Conservation (phyloP, 1,140 invertebrate genomes). For the Helicorthomorpha holstii region DNA sequence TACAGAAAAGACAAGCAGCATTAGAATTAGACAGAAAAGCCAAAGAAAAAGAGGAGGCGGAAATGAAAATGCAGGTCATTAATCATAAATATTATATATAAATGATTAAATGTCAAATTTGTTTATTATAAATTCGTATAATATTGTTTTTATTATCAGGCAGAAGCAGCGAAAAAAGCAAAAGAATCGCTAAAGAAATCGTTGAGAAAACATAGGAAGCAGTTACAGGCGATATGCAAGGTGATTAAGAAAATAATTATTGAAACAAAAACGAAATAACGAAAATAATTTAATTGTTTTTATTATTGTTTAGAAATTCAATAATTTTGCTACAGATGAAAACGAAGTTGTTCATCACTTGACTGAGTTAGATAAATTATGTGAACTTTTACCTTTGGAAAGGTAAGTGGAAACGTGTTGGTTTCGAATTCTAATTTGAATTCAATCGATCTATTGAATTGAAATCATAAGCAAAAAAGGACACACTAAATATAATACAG, state of each 20-base stretch:
- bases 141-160: constrained; percentile 26
- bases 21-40: constrained; percentile 33
- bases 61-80: constrained; percentile 50
- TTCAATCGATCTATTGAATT: no score
- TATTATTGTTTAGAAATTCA: constrained; percentile 34
- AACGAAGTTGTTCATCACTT: constrained; percentile 62
- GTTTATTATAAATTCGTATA: constrained; percentile 2
- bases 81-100: constrained; percentile 3
- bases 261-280: background rate
- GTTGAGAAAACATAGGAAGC: constrained; percentile 71
- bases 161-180: constrained; percentile 68
- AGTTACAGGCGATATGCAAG: constrained; percentile 64
- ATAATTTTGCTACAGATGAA: constrained; percentile 61
- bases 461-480: no score
- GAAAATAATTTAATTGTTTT: background rate
- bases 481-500: no score
- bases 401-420: constrained; percentile 12
- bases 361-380: constrained; percentile 76
- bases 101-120: background rate
- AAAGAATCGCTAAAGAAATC: constrained; percentile 64
- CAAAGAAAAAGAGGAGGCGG: constrained; percentile 60
- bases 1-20: constrained; percentile 22
- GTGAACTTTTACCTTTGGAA: constrained; percentile 47
- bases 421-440: no score
- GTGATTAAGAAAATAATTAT: no score